Evolutionary conservation across 2,113 vertebrate species (phyloP).

Genomic region (Charadrius vociferus): DNA sequence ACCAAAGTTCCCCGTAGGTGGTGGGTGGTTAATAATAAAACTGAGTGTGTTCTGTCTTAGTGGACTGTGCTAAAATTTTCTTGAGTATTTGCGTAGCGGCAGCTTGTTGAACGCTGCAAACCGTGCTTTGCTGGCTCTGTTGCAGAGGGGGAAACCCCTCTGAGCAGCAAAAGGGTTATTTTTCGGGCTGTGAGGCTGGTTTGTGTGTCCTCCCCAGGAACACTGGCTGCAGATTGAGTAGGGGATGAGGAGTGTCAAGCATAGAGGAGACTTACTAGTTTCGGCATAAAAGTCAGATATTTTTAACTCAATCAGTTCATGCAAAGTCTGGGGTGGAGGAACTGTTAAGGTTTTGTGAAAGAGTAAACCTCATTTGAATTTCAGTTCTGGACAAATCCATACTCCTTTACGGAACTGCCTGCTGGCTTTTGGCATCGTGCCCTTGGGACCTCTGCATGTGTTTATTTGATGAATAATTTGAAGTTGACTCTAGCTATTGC

Average conservation of each 20-base stretch:
- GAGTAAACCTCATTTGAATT: background rate
- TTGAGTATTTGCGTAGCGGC: background rate
- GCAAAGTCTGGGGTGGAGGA: background rate
- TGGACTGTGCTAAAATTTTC: background rate
- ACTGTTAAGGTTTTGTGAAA: background rate
- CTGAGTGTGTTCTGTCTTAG: background rate
- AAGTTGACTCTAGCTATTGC: background rate
- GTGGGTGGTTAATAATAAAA: background rate
- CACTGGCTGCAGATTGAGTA: background rate
- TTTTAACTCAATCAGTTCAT: background rate
- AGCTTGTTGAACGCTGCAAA: background rate
- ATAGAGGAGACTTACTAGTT: background rate
- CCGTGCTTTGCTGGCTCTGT: background rate
- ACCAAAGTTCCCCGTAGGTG: background rate
- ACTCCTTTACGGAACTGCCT: background rate
- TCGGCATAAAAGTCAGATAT: background rate
- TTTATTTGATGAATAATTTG: conserved; percentile 1
- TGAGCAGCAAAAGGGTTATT: background rate
- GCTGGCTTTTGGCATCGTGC: background rate
- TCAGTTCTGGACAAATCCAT: background rate
- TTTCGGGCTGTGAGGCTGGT: rapidly evolving
- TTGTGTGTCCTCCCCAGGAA: background rate
- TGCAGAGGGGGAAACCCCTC: background rate
- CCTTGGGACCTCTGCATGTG: background rate
- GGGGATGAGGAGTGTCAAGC: background rate